Percentiles rank a stretch among this genome's conserved stretches.
Evolutionary conservation across 2,797 vertebrate genomes (phyloP).

Genomic region (Macropus fuliginosus): DNA sequence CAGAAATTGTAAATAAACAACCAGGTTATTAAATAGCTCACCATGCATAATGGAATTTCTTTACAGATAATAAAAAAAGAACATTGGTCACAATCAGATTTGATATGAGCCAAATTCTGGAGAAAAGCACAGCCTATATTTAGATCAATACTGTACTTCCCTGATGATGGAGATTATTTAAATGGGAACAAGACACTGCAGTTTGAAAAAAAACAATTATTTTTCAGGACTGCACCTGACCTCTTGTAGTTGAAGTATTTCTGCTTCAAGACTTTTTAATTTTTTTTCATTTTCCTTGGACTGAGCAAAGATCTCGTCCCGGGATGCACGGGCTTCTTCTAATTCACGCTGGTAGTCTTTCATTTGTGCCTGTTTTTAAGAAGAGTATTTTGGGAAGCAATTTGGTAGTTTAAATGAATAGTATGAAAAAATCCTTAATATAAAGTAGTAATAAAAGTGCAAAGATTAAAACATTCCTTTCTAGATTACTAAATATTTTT

Average conservation of each 20-base stretch:
- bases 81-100: background rate
- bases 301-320: conserved; percentile 97
- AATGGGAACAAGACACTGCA: background rate
- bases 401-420: background rate
- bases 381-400: background rate
- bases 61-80: background rate
- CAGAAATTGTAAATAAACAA: background rate
- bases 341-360: conserved; percentile 98
- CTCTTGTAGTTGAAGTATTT: conserved; percentile 97
- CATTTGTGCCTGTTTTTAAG: conserved; percentile 92
- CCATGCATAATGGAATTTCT: background rate
- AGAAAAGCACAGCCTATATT: background rate
- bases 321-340: conserved; percentile 95
- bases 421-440: background rate
- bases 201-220: background rate
- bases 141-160: background rate
- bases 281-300: conserved; percentile 99
- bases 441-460: background rate
- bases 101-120: background rate
- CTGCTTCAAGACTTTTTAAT: conserved; percentile 96
- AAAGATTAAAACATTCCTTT: background rate
- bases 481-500: background rate
- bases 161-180: background rate
- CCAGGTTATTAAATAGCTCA: background rate
- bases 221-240: conserved; percentile 78